Conservation (phyloP, 2,797 vertebrate genomes). For the Syngnathus acus region DNA sequence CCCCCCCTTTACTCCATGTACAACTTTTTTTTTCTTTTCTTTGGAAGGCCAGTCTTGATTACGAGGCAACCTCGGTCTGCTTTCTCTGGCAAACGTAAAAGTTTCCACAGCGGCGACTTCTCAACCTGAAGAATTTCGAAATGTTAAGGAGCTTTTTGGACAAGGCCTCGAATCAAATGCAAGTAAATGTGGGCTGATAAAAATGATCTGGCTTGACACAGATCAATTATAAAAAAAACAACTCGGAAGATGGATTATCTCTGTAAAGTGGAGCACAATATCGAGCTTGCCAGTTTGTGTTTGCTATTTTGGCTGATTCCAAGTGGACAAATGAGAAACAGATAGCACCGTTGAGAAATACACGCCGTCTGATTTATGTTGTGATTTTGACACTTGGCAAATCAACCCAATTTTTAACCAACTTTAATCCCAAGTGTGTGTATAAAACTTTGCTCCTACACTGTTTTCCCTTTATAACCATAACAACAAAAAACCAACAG, state of each 20-base stretch:
- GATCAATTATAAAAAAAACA: conserved; percentile 11
- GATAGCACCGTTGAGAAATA: not conserved
- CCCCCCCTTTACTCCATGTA: conserved; percentile 59
- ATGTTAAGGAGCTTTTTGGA: conserved; percentile 8
- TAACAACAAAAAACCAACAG: conserved; percentile 4
- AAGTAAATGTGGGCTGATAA: not conserved
- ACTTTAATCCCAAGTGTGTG: not conserved
- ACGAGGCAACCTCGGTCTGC: conserved; percentile 57
- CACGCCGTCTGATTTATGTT: not conserved
- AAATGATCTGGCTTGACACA: not conserved
- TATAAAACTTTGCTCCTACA: not conserved
- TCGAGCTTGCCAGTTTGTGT: not conserved
- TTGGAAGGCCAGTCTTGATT: conserved; percentile 58
- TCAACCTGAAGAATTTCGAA: conserved; percentile 33
- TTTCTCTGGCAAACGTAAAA: conserved; percentile 59
- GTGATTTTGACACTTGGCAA: not conserved
- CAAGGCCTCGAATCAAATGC: conserved; percentile 15
- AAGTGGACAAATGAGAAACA: not conserved
- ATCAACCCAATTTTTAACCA: not conserved
- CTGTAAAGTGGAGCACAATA: conserved; percentile 23
- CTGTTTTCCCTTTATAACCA: not conserved
- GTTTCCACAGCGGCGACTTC: conserved; percentile 65
- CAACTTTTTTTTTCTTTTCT: conserved; percentile 71
- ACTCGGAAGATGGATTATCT: conserved; percentile 29
- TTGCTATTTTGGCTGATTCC: not conserved